A percentile compares a stretch with the other conserved stretches of the same genome.
phyloP scores from a whole-genome alignment of 2,888 invertebrate species.

The Apodemia zela region DNA sequence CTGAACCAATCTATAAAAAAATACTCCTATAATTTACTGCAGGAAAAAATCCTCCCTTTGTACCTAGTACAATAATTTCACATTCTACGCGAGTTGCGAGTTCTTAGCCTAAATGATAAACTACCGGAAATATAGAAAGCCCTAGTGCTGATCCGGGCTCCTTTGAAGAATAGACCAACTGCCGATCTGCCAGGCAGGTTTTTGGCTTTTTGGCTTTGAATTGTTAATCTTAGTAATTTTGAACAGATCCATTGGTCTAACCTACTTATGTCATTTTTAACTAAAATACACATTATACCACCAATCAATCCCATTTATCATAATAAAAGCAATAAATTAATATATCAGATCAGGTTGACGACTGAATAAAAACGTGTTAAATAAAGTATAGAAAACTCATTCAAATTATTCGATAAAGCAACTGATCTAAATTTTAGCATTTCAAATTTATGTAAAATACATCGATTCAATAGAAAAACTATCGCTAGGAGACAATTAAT shows the following conservation, averaged over 20 bases:
- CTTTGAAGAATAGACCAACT: too few species aligned
- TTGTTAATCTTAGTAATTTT: background rate
- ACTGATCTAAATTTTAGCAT: background rate
- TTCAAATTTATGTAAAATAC: slow-evolving; percentile 11
- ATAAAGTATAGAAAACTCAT: background rate
- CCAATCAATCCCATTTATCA: background rate
- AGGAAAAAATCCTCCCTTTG: too few species aligned
- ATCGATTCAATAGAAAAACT: background rate
- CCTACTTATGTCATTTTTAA: background rate
- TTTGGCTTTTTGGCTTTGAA: too few species aligned
- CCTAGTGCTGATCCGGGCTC: too few species aligned
- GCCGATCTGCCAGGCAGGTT: too few species aligned
- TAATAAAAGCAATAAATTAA: background rate
- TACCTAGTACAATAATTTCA: too few species aligned
- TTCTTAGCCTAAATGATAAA: too few species aligned
- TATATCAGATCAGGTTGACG: background rate
- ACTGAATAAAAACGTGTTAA: background rate
- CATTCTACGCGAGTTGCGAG: too few species aligned
- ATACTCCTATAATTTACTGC: too few species aligned
- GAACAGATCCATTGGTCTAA: background rate
- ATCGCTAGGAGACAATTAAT: background rate
- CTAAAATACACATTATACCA: too few species aligned
- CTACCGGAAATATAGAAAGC: too few species aligned
- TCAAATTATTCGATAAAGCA: slow-evolving; percentile 8
- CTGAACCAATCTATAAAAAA: too few species aligned